Percentiles rank a stretch among this genome's conserved stretches.
Conservation (phyloP, 2,888 invertebrate species). For the Trichopria drosophilae region DNA sequence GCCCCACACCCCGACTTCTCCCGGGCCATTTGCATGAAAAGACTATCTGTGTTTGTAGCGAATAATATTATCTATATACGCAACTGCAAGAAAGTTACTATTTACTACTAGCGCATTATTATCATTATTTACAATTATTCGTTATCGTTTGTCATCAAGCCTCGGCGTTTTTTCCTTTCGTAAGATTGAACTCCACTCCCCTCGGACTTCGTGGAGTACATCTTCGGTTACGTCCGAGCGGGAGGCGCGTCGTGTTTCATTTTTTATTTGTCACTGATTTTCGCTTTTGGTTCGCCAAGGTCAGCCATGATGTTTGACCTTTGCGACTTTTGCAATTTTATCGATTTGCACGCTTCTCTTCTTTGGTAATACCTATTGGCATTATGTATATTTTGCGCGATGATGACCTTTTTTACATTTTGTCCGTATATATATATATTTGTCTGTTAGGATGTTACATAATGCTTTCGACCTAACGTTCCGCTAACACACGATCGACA, state of each 20-base stretch:
- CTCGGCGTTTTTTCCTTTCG: slow-evolving; percentile 7
- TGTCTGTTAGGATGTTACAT: slow-evolving; percentile 53
- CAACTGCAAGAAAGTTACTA: slow-evolving; percentile 50
- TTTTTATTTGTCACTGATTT: too few species aligned
- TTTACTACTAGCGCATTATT: slow-evolving; percentile 30
- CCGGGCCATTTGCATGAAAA: slow-evolving; percentile 59
- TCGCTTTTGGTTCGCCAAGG: too few species aligned
- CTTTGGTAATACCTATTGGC: slow-evolving; percentile 49
- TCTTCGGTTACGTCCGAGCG: too few species aligned
- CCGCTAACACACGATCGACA: slow-evolving; percentile 48
- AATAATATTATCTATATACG: slow-evolving; percentile 49
- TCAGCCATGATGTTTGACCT: too few species aligned
- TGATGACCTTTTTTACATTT: slow-evolving; percentile 33
- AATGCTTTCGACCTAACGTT: slow-evolving; percentile 51
- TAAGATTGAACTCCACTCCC: background rate
- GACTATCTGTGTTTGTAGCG: slow-evolving; percentile 57
- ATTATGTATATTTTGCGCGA: slow-evolving; percentile 43
- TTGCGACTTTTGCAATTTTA: too few species aligned
- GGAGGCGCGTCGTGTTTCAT: too few species aligned
- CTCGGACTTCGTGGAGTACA: too few species aligned
- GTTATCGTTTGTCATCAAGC: slow-evolving; percentile 29
- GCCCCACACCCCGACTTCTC: slow-evolving; percentile 49
- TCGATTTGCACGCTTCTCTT: slow-evolving; percentile 53
- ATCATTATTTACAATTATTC: slow-evolving; percentile 31
- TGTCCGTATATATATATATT: slow-evolving; percentile 38